Percentiles rank a stretch among this genome's conserved stretches.
Evolutionary conservation across 2,888 invertebrate species (phyloP).

Genomic region (Drosophila phalerata): DNA sequence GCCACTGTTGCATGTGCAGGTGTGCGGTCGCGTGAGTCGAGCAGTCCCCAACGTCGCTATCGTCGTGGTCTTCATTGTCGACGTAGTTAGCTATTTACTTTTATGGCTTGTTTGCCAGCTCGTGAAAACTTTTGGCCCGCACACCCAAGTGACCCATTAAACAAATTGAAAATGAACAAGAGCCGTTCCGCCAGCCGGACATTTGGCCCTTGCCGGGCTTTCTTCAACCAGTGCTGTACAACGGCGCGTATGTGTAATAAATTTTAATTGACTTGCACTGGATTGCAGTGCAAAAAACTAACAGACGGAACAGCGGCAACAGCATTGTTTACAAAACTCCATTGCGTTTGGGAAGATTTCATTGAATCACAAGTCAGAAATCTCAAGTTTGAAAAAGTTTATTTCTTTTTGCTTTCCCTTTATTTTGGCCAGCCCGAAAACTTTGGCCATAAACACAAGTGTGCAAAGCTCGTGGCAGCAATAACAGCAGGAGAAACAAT

Average conservation of each 20-base stretch:
- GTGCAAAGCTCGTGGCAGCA: constrained; percentile 51
- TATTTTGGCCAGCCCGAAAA: constrained; percentile 49
- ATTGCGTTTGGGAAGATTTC: constrained; percentile 53
- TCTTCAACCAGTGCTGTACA: constrained; percentile 22
- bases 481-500: constrained; percentile 36
- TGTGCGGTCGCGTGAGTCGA: constrained; percentile 54
- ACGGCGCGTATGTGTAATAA: constrained; percentile 76
- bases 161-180: constrained; percentile 75
- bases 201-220: constrained; percentile 13
- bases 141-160: constrained; percentile 79
- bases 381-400: constrained; percentile 51
- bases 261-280: constrained; percentile 77
- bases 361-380: constrained; percentile 60
- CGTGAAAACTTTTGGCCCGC: constrained; percentile 68
- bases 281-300: constrained; percentile 54
- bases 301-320: background rate
- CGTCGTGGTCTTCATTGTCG: constrained; percentile 8
- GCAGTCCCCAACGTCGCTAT: constrained; percentile 5
- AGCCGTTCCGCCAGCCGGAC: constrained; percentile 26
- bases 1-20: constrained; percentile 46
- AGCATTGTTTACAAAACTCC: constrained; percentile 52
- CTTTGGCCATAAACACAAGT: constrained; percentile 70
- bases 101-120: constrained; percentile 77
- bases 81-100: constrained; percentile 66
- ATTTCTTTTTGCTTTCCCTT: constrained; percentile 6